These are phyloP conservation scores for Ailurus styani DNA, from an alignment of 2,113 vertebrate species.

Conservation along the genomic window DNA sequence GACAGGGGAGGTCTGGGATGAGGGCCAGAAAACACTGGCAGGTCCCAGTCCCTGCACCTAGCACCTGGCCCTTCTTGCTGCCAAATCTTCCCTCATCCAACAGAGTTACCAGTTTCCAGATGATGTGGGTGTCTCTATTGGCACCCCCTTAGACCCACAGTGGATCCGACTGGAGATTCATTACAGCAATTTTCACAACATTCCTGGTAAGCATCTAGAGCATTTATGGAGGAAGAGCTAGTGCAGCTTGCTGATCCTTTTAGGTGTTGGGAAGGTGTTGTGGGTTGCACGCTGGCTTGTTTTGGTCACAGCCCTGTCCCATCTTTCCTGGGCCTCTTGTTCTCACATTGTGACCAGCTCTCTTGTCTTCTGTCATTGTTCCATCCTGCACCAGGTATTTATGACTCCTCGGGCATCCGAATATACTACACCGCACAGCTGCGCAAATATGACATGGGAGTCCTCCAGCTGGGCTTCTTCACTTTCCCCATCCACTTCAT, in stretches of 20 bases:
- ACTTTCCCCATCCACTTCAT: constrained; percentile 76
- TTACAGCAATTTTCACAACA: constrained; percentile 84
- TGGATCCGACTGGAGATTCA: constrained; percentile 87
- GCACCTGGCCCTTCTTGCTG: not conserved
- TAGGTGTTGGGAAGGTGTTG: fast-evolving
- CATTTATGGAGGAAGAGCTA: fast-evolving
- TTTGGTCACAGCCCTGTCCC: not conserved
- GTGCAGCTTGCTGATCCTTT: not conserved
- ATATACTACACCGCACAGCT: constrained; percentile 80
- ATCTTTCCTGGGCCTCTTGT: not conserved
- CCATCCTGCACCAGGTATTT: constrained; percentile 70
- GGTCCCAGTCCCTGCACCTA: constrained; percentile 52
- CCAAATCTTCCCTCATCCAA: not conserved
- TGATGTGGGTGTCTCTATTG: constrained; percentile 82
- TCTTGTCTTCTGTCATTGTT: not conserved
- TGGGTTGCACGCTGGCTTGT: fast-evolving
- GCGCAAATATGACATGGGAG: constrained; percentile 79
- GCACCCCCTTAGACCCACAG: constrained; percentile 70
- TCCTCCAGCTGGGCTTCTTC: constrained; percentile 80
- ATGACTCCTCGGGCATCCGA: constrained; percentile 84
- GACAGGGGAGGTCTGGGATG: not conserved
- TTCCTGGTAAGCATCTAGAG: constrained; percentile 70
- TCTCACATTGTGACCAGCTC: fast-evolving
- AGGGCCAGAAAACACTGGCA: not conserved
- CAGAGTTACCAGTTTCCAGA: constrained; percentile 76